phyloP scores from a whole-genome alignment of 2,888 invertebrate genomes.

The Eupithecia inturbata region DNA sequence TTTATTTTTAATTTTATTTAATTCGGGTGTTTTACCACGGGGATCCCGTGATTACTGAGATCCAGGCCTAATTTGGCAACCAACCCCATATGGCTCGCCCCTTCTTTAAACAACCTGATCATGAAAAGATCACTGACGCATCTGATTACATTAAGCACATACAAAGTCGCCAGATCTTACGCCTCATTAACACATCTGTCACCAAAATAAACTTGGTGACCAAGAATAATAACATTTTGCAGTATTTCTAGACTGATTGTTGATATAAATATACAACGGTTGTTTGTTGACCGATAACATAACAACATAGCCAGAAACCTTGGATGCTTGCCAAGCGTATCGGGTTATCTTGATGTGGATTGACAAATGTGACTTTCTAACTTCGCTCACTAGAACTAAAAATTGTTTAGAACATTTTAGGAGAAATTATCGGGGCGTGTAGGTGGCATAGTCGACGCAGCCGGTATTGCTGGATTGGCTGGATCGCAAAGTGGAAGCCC shows the following conservation, averaged over 20 bases:
- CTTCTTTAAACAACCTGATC: neutral
- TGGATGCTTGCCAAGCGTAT: constrained; percentile 29
- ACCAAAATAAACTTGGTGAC: neutral
- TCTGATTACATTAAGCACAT: neutral
- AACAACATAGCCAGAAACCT: constrained; percentile 25
- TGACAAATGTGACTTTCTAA: neutral
- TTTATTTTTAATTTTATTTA: too few relatives aligned
- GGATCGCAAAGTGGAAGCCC: neutral
- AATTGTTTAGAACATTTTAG: neutral
- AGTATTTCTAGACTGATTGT: constrained; percentile 13
- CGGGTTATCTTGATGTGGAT: neutral
- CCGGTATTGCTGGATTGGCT: neutral
- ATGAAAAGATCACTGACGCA: neutral
- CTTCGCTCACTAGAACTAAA: neutral
- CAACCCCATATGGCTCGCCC: too few relatives aligned
- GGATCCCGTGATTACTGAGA: too few relatives aligned
- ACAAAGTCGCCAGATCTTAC: neutral
- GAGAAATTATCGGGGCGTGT: neutral
- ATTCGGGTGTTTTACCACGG: too few relatives aligned
- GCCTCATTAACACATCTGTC: neutral
- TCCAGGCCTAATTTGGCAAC: too few relatives aligned
- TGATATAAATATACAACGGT: constrained; percentile 8
- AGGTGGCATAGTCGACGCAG: neutral
- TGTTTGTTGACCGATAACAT: constrained; percentile 31
- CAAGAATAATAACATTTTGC: neutral